A percentile compares a stretch with the other conserved stretches of the same genome.
Evolutionary conservation across 1,140 invertebrate species (phyloP).

Genomic region (Zophobas morio): DNA sequence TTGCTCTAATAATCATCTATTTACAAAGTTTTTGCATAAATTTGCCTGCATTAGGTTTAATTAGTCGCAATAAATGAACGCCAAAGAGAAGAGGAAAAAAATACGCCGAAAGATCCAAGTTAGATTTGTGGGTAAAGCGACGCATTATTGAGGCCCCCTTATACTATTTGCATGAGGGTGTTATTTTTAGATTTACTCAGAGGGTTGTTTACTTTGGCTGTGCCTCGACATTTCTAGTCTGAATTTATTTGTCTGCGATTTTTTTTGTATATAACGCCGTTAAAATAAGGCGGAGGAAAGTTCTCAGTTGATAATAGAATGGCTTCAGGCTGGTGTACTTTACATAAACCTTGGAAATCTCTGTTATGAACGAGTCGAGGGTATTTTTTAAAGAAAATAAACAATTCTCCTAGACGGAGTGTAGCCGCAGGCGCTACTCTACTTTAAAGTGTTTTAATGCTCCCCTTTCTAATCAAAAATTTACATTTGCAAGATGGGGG

Average conservation of each 20-base stretch:
- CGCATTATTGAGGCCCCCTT: slow-evolving; percentile 18
- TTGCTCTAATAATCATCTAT: not conserved
- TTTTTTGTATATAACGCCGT: slow-evolving; percentile 1
- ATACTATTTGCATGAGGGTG: not conserved
- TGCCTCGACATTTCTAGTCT: slow-evolving; percentile 20
- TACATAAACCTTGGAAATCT: slow-evolving; percentile 14
- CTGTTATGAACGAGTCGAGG: slow-evolving; percentile 27
- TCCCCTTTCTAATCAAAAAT: slow-evolving; percentile 40
- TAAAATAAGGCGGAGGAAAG: slow-evolving; percentile 15
- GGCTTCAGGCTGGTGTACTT: not conserved
- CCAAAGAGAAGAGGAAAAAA: not conserved
- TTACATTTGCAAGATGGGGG: slow-evolving; percentile 28
- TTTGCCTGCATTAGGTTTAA: no score
- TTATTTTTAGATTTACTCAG: slow-evolving; percentile 32
- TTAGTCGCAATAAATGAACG: not conserved
- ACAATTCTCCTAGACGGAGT: slow-evolving; percentile 8
- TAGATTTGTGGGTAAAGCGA: slow-evolving; percentile 13
- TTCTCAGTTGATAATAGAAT: slow-evolving; percentile 8
- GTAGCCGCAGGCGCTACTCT: slow-evolving; percentile 10
- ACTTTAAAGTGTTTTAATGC: slow-evolving; percentile 17
- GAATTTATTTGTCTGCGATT: slow-evolving; percentile 34
- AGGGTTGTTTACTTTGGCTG: slow-evolving; percentile 36
- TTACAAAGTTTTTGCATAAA: not conserved
- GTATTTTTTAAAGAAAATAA: slow-evolving; percentile 33
- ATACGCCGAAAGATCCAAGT: slow-evolving; percentile 7